Evolutionary conservation across 2,113 vertebrate genomes (phyloP), one percentile per base, ranked within the genome.

Genomic region (Acinonyx jubatus): DNA sequence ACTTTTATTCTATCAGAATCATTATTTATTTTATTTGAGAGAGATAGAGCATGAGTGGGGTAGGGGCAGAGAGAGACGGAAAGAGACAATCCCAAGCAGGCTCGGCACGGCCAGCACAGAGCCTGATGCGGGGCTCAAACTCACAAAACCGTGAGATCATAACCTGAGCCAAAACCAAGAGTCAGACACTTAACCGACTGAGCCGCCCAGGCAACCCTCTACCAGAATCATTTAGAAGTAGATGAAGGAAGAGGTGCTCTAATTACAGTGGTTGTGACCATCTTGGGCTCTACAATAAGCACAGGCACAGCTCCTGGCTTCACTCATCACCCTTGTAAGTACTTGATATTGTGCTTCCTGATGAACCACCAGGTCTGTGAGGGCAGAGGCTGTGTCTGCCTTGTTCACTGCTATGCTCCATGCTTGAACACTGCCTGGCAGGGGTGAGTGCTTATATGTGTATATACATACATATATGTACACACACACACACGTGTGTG

Each of bases 361-460:
- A 82, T 31, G 45, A 83, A 69, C 38, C 36, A 13, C 11, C 52
- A 50, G 38, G 68, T 2, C 55, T 2, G 0, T 0, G 3, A 86
- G 55, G 81, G 31, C 57, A 85, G 48, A 89, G 16, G 55, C 3
- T 0, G 0, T 0, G 0, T 3, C 41, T 61, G 3, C 23, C 57
- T 66, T 36, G 36, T 14, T 94, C 55, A 74, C 33, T 68, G 52
- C 23, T 68, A 23, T 16, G 31, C 36, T 86, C 16, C 1, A 16
- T 13, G 36, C n/a, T 38, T 18, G 19, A 41, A 90, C 8, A 6
- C 76, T 48, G 74, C 38, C 61, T 83, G 52, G 69, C 8, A 87
- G n/a, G 63, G 45, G 1, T 15, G 68, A 66, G 50, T 8, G 16
- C 76, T 91, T 33, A 81, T 13, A 14, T 33, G 2, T 31, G 6